Evolutionary conservation across 2,113 vertebrate genomes (phyloP).

Genomic region (Excalfactoria chinensis): DNA sequence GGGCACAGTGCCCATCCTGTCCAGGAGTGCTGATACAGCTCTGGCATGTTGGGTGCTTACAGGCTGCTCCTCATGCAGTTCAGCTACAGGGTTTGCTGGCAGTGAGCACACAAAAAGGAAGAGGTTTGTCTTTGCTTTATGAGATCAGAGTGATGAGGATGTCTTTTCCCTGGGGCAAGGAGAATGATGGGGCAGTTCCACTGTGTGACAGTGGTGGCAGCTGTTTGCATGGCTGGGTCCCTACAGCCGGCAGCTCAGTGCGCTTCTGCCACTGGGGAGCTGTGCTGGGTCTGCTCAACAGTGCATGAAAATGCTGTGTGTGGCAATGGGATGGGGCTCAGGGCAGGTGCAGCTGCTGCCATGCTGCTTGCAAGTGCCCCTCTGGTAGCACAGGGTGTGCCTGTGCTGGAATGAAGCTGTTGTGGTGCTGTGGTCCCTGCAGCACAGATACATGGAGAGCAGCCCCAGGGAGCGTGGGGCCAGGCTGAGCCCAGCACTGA

Average conservation of each 20-base stretch:
- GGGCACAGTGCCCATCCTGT: not conserved
- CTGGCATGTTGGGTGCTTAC: not conserved
- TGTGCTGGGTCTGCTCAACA: no score
- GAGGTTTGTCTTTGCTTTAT: not conserved
- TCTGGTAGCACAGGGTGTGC: not conserved
- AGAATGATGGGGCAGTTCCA: not conserved
- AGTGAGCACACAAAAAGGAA: not conserved
- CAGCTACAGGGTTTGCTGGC: accelerated
- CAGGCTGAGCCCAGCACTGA: no score
- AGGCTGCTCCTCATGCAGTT: accelerated
- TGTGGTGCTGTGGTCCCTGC: no score
- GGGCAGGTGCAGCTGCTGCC: not conserved
- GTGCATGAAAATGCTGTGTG: not conserved
- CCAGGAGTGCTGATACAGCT: not conserved
- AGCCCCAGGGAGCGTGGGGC: no score
- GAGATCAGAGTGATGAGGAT: not conserved
- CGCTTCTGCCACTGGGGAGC: not conserved
- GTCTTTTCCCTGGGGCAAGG: not conserved
- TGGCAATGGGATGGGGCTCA: not conserved
- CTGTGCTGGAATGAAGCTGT: no score
- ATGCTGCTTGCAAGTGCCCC: not conserved
- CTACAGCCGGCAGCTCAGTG: not conserved
- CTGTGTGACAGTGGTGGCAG: not conserved
- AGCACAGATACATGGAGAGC: no score
- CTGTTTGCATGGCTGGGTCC: not conserved